These are phyloP conservation scores for Pitta sordida DNA, from an alignment of 2,113 vertebrate species.

Conservation along the genomic window DNA sequence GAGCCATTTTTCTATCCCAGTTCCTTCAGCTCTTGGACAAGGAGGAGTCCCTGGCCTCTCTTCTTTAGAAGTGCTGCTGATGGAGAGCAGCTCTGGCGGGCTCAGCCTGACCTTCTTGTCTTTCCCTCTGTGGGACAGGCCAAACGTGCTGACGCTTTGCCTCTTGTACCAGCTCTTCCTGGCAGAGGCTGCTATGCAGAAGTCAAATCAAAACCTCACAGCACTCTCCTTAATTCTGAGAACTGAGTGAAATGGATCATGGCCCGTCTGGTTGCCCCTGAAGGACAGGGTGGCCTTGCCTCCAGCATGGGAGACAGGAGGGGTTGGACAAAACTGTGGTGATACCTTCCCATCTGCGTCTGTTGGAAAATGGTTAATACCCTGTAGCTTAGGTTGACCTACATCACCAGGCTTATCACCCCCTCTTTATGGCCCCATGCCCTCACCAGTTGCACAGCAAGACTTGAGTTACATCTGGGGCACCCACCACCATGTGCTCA, in stretches of 20 bases:
- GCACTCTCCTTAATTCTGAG: background rate
- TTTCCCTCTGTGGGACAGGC: background rate
- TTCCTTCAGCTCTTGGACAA: background rate
- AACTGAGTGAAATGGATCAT: background rate
- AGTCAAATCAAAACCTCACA: background rate
- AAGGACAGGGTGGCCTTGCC: background rate
- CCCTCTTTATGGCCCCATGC: background rate
- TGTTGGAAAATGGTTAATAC: background rate
- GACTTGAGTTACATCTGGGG: constrained; percentile 37
- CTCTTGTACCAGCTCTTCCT: background rate
- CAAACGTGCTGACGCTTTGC: background rate
- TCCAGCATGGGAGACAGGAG: background rate
- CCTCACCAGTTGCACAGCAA: constrained; percentile 33
- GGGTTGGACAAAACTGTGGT: background rate
- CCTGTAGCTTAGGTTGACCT: constrained; percentile 24
- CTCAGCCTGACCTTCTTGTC: background rate
- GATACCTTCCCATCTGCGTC: background rate
- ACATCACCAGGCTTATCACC: background rate
- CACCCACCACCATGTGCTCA: background rate
- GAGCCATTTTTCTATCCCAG: constrained; percentile 12
- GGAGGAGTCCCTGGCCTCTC: background rate
- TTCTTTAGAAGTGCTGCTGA: background rate
- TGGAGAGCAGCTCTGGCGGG: background rate
- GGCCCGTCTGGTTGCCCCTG: background rate
- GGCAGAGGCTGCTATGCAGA: constrained; percentile 28